Evolutionary conservation across 2,113 vertebrate genomes (phyloP).

Genomic region (Istiophorus platypterus): DNA sequence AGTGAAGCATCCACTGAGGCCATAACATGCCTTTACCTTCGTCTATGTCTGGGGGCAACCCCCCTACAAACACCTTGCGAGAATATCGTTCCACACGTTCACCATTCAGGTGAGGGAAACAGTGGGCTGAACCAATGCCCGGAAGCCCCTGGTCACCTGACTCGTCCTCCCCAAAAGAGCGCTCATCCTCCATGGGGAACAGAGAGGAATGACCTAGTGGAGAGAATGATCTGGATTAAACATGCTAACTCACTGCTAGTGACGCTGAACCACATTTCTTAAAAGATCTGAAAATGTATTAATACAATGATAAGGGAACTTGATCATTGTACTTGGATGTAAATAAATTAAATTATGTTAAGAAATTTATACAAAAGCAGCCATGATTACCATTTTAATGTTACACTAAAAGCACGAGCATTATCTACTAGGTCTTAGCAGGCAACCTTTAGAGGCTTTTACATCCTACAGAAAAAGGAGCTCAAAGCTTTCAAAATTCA

Average conservation of each 20-base stretch:
- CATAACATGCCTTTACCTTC: constrained; percentile 87
- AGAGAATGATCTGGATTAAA: constrained; percentile 29
- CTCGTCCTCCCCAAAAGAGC: constrained; percentile 94
- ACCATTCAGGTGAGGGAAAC: constrained; percentile 98
- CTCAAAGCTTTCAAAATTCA: not conserved
- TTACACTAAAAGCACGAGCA: constrained; percentile 17
- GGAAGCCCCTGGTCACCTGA: constrained; percentile 93
- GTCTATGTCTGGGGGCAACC: constrained; percentile 97
- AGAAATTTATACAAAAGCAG: constrained; percentile 28
- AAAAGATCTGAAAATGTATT: not conserved
- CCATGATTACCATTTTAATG: constrained; percentile 33
- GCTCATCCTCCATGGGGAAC: constrained; percentile 98
- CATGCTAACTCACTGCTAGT: not conserved
- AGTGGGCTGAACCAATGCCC: constrained; percentile 94
- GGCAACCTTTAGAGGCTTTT: not conserved
- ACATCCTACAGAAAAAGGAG: not conserved
- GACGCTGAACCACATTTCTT: not conserved
- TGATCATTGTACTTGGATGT: constrained; percentile 31
- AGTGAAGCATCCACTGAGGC: not conserved
- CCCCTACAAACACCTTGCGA: constrained; percentile 98
- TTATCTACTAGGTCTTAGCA: constrained; percentile 14
- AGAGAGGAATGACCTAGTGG: constrained; percentile 93
- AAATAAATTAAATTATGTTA: constrained; percentile 11
- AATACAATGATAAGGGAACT: constrained; percentile 7
- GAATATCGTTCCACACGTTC: constrained; percentile 97